A percentile compares a stretch with the other conserved stretches of the same genome.
Conservation (phyloP, 2,797 vertebrate genomes). For the Microctenopoma steveboyesi region DNA sequence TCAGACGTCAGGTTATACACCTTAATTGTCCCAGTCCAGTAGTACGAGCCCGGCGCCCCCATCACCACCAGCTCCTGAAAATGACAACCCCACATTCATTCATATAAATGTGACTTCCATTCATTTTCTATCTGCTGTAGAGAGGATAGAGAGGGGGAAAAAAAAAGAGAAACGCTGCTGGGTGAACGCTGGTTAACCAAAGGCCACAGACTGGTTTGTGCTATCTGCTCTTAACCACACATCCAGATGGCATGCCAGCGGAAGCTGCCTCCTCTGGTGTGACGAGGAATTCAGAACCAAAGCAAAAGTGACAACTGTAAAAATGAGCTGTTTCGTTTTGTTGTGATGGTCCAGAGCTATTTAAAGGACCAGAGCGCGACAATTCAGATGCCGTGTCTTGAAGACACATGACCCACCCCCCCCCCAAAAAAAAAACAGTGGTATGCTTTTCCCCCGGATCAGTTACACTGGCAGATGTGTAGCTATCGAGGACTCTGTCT, state of each 20-base stretch:
- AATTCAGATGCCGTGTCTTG: constrained; percentile 31
- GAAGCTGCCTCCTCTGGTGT: constrained; percentile 64
- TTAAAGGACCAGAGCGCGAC: background rate
- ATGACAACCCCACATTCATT: constrained; percentile 23
- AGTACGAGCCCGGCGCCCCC: constrained; percentile 97
- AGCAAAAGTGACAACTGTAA: constrained; percentile 48
- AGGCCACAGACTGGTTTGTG: constrained; percentile 74
- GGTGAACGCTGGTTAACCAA: constrained; percentile 78
- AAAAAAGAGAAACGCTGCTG: constrained; percentile 32
- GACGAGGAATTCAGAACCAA: constrained; percentile 44
- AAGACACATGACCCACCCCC: background rate
- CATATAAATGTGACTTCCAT: constrained; percentile 12
- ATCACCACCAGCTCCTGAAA: constrained; percentile 95
- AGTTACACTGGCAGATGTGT: constrained; percentile 5
- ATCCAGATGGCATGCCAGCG: constrained; percentile 50
- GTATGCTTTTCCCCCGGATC: background rate
- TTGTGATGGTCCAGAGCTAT: constrained; percentile 17
- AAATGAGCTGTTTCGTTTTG: constrained; percentile 39
- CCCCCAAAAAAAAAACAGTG: background rate
- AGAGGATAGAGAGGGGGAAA: background rate
- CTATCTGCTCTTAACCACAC: constrained; percentile 75
- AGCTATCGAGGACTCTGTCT: constrained; percentile 7
- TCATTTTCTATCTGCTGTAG: constrained; percentile 24
- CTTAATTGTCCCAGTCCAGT: constrained; percentile 98
- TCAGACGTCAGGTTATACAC: constrained; percentile 95